Base-by-base conservation (phyloP, 2,888 invertebrate species). In the Acanthosepion esculentum region DNA sequence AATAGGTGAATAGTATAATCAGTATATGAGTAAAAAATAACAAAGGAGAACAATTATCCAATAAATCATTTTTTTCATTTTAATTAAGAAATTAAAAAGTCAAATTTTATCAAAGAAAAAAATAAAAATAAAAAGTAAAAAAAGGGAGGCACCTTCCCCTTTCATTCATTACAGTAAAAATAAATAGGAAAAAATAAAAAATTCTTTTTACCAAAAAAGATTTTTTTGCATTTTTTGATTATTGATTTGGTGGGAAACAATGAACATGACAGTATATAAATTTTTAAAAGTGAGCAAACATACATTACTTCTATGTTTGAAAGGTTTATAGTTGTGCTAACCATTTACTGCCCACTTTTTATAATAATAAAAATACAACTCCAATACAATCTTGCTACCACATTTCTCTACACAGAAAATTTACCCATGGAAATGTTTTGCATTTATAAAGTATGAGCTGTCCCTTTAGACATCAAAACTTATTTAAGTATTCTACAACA, bases 241-340 rank as follows among this genome's bases (percentile, higher is more conserved):
- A 94, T 91, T 92, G 92, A 92, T 92, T 48, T 48, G 92, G 92
- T 92, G 92, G 92, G 92, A 92, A 92, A 92, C 48, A 48, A 92
- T 48, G 48, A 48, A 92, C 92, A 92, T 92, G 92, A 92, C 92
- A 92, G 26, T 64, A 64, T 64, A 64, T 64, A 64, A 64, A 64
- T 64, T 64, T 64, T 26, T 12, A 50, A 50, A 64, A 64, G 64
- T 64, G 64, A 64, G 64, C 64, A 64, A 64, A 64, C 64, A 23
- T 64, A 64, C 64, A 23, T 64, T 23, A 26, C 64, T 64, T 23
- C 64, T 64, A 64, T 64, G 15, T 50, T 50, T 50, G 50, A 15
- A 50, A 50, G 50, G 50, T 50, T 50, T 41, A 41, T 41, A 50
- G 50, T 50, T 50, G 50, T 50, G 64, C 64, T 64, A 64, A 8